Percentiles rank a stretch among this genome's conserved stretches.
These are phyloP conservation scores for Tetramorium parvispinum DNA, from an alignment of 1,140 invertebrate species.

Conservation along the genomic window DNA sequence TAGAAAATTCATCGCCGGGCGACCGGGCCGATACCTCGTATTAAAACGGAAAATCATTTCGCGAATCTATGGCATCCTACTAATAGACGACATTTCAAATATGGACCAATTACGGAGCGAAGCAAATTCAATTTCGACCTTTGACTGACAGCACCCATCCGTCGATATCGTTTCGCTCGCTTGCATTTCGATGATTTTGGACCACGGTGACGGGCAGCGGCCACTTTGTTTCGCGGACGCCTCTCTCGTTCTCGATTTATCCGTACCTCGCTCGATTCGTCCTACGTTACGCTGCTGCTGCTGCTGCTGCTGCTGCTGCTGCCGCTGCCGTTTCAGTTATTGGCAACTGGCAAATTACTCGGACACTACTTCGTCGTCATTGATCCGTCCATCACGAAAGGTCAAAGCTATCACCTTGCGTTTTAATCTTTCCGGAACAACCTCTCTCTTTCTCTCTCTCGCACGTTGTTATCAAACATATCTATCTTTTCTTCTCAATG, in stretches of 20 bases:
- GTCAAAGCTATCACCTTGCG: not conserved
- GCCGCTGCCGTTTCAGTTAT: slow-evolving; percentile 47
- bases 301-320: not conserved
- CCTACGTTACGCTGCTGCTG: slow-evolving; percentile 13
- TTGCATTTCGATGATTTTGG: slow-evolving; percentile 72
- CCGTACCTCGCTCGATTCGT: slow-evolving; percentile 23
- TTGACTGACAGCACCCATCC: slow-evolving; percentile 76
- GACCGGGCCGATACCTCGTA: slow-evolving; percentile 17
- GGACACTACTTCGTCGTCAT: not conserved
- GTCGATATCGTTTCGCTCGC: slow-evolving; percentile 69
- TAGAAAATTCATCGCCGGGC: not conserved
- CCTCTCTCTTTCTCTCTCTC: too few relatives aligned
- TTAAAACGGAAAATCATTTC: slow-evolving; percentile 59
- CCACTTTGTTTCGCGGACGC: slow-evolving; percentile 67
- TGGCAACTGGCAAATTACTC: slow-evolving; percentile 47
- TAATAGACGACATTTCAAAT: slow-evolving; percentile 71
- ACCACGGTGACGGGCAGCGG: slow-evolving; percentile 60
- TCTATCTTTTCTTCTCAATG: not conserved
- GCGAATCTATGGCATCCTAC: slow-evolving; percentile 17
- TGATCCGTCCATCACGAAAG: slow-evolving; percentile 1
- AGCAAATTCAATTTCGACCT: slow-evolving; percentile 76
- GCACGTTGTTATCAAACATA: not conserved
- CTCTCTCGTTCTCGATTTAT: slow-evolving; percentile 48
- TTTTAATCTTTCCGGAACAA: not conserved
- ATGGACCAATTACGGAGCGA: slow-evolving; percentile 69